These are phyloP conservation scores for Aleadryas rufinucha DNA, from an alignment of 2,113 vertebrate species.

Conservation along the genomic window DNA sequence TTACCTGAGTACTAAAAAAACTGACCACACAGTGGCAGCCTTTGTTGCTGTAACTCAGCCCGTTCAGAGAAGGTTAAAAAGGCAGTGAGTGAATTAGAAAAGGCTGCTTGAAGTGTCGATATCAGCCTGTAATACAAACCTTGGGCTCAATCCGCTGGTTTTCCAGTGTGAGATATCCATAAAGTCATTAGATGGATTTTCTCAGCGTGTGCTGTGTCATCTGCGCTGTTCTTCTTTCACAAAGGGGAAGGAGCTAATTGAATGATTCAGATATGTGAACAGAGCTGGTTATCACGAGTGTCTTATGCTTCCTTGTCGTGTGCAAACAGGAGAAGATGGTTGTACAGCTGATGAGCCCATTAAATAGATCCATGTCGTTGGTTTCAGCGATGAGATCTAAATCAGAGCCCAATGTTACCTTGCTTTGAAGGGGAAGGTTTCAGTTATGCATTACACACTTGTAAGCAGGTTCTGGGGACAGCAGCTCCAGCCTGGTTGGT, in stretches of 20 bases:
- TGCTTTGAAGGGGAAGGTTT: not conserved
- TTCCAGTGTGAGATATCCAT: not conserved
- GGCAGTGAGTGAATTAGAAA: not conserved
- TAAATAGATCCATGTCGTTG: not conserved
- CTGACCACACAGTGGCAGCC: constrained; percentile 24
- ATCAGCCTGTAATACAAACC: not conserved
- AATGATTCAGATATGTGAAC: not conserved
- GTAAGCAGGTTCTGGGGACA: not conserved
- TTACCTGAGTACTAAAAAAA: not conserved
- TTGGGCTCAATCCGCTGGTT: not conserved
- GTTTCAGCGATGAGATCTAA: not conserved
- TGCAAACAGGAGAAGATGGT: not conserved
- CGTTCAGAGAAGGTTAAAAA: not conserved
- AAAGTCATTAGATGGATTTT: not conserved
- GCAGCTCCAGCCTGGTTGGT: not conserved
- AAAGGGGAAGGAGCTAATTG: not conserved
- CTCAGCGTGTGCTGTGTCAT: not conserved
- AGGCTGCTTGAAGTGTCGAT: not conserved
- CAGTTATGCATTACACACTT: not conserved
- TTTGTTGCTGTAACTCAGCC: not conserved
- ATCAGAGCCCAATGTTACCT: not conserved
- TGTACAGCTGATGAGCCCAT: not conserved
- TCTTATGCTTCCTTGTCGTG: accelerated
- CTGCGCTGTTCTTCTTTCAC: not conserved
- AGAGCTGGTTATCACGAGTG: not conserved